Percentiles rank a stretch among this genome's conserved stretches.
phyloP scores from a whole-genome alignment of 2,797 vertebrate genomes.

The Enteromius mattozi region DNA sequence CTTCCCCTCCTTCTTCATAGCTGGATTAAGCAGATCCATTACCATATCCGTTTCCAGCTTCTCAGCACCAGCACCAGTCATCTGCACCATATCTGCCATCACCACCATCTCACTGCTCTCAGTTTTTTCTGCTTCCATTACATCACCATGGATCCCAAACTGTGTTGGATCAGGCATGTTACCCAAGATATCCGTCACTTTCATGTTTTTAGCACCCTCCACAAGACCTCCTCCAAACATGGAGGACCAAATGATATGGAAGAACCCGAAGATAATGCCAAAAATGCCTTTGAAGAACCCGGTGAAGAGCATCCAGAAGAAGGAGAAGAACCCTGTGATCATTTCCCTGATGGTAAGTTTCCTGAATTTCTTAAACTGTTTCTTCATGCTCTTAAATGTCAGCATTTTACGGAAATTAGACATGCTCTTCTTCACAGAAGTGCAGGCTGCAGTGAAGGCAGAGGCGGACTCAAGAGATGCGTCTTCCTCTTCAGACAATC shows the following conservation, averaged over 20 bases:
- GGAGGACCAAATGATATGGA: constrained; percentile 93
- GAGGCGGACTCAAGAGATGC: constrained; percentile 84
- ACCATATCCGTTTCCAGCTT: constrained; percentile 83
- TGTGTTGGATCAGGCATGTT: constrained; percentile 99
- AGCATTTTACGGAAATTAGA: constrained; percentile 77
- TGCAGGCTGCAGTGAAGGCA: constrained; percentile 87
- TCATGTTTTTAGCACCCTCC: constrained; percentile 98
- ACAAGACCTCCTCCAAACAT: constrained; percentile 96
- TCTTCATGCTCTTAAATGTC: constrained; percentile 85
- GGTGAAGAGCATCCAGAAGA: constrained; percentile 91
- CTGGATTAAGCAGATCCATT: constrained; percentile 84
- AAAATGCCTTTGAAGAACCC: constrained; percentile 90
- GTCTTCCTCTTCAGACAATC: constrained; percentile 80
- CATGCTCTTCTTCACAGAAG: constrained; percentile 82
- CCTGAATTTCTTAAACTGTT: constrained; percentile 88
- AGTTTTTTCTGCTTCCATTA: constrained; percentile 85
- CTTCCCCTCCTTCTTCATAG: constrained; percentile 88
- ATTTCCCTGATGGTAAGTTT: constrained; percentile 91
- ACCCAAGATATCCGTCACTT: constrained; percentile 96
- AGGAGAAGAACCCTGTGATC: constrained; percentile 88
- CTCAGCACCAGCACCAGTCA: constrained; percentile 79
- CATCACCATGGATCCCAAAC: constrained; percentile 94
- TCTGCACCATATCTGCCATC: constrained; percentile 78
- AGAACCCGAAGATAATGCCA: constrained; percentile 88
- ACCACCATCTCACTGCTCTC: constrained; percentile 81